A percentile compares a stretch with the other conserved stretches of the same genome.
phyloP scores from a whole-genome alignment of 2,888 invertebrate species.

The Philereme vetulata region DNA sequence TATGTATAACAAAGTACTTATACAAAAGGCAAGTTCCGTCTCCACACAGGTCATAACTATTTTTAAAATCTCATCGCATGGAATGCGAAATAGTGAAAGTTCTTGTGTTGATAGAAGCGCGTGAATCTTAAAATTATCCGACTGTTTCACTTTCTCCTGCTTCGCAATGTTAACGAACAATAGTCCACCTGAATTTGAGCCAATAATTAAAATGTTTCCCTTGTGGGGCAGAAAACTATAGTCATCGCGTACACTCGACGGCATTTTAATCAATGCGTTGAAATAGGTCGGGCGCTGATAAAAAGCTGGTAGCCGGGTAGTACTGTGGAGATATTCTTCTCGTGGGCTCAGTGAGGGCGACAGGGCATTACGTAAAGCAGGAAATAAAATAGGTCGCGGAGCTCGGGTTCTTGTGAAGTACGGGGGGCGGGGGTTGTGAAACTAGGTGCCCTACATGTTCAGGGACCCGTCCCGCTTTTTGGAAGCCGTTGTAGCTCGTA shows the following conservation, averaged over 20 bases:
- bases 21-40: neutral
- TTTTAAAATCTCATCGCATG: slow-evolving; percentile 45
- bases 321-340: neutral
- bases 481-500: neutral
- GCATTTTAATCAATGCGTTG: neutral
- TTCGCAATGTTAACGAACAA: slow-evolving; percentile 21
- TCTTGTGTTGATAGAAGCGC: slow-evolving; percentile 39
- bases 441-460: slow-evolving; percentile 73
- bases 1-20: too few relatives aligned
- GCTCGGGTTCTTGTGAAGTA: slow-evolving; percentile 40
- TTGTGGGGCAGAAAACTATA: too few relatives aligned
- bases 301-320: neutral
- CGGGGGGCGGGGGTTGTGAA: slow-evolving; percentile 40
- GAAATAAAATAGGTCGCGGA: slow-evolving; percentile 69
- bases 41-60: slow-evolving; percentile 47
- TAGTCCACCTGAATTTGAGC: slow-evolving; percentile 4
- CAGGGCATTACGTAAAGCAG: slow-evolving; percentile 57
- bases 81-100: slow-evolving; percentile 58
- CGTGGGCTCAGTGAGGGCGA: slow-evolving; percentile 12
- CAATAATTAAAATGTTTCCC: neutral
- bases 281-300: slow-evolving; percentile 13
- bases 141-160: slow-evolving; percentile 55
- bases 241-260: neutral
- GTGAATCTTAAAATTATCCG: slow-evolving; percentile 51
- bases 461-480: slow-evolving; percentile 27